Base-by-base conservation (phyloP, 2,797 vertebrate genomes). In the Sebastes steindachneri region DNA sequence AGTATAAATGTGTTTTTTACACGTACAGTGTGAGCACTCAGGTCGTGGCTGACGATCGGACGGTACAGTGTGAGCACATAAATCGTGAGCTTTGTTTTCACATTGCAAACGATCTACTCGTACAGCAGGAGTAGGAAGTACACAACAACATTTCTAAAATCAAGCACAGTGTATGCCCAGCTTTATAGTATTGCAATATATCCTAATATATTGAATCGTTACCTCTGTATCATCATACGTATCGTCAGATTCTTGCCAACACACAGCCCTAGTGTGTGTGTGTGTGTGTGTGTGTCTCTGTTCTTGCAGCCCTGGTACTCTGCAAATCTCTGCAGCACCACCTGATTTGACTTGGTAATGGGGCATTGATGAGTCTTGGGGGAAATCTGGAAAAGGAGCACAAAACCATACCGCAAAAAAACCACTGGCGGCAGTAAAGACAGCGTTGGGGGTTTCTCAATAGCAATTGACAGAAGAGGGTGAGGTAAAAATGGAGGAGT, bases 291-390 rank as follows among this genome's bases (percentile, higher is more conserved):
- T 73, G 63, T 88, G 75, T 78, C 58, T 78, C 55, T 84, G 74
- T 66, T 76, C 79, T 86, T 68, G 79, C 76, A 84, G 88, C 80
- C 75, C 45, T 28, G 86, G 83, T 91, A 96, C 87, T 95, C 91
- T 79, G 93, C 86, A 94, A 95, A 95, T 91, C 93, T 95, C 96
- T 96, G 97, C 97, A 97, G 96, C 96, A 96, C 96, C 96, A 96
- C 96, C 97, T 98, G 97, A 98, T 99, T 98, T 98, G 97, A 98
- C 97, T 98, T 98, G 97, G 96, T 99, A 98, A 99, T 99, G 95
- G 95, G 91, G 96, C 95, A 94, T 96, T 98, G 97, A 99, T 98
- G 97, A 98, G 97, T 96, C 97, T 96, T 96, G 93, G 79, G 93
- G 95, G 96, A 97, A 96, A 96, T 92, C 76, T 51, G 91, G 92